Base-by-base conservation (phyloP, 2,113 vertebrate species). In the Rissa tridactyla region DNA sequence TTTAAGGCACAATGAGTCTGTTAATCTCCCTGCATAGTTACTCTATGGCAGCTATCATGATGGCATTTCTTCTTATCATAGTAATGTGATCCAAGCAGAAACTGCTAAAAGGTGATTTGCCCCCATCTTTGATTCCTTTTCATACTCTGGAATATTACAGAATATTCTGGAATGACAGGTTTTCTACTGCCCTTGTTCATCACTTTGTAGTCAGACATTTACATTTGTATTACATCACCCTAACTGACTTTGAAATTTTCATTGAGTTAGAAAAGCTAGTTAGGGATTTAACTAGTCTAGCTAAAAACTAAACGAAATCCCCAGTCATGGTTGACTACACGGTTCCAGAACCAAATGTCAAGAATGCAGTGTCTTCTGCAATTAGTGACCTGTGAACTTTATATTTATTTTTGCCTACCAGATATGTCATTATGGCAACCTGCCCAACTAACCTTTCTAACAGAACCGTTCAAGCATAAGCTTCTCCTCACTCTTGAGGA, bases 1-100 rank as follows among this genome's bases (percentile, higher is more conserved):
- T 92, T 88, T 80, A 82, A 95, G 76, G 76, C 92, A 90, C 49
- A 92, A 89, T 75, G 66, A 93, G 62, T 82, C 46, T 76, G 69
- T 86, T 96, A 87, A 94, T 90, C 82, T 96, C 60, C 30, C 62
- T 82, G 22, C 2, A 2, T 76, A 86, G 46, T 91, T 66, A 91
- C 47, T 71, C 46, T 49, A 30, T 61, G 66, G 62, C 78, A 93
- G 86, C 40, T 87, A 60, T 57, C 70, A 80, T 12, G 42, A 92
- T 66, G 85, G 18, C 21, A 64, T 88, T 92, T 73, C 75, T 92
- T 90, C 70, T 92, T 71, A 94, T 71, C 68, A 88, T 49, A 49
- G 71, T 85, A 86, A 82, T 73, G 25, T 57, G 52, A 94, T 93
- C 26, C 75, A 86, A 83, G 62, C 6, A 77, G 71, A 88, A 92